Evolutionary conservation across 2,113 vertebrate species (phyloP).

Genomic region (Peromyscus leucopus): DNA sequence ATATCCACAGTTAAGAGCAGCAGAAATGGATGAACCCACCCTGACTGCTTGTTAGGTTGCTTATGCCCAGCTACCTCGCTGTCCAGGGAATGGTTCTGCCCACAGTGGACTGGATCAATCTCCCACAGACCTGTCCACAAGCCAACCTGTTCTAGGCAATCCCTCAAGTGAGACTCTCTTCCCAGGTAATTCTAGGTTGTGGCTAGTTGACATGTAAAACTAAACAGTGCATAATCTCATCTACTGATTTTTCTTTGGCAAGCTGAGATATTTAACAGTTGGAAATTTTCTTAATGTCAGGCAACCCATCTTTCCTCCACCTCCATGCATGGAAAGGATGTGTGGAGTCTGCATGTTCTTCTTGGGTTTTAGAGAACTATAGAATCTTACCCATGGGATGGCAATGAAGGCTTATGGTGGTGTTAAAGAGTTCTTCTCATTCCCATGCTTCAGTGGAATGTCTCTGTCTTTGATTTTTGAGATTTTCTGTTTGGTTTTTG

Average conservation of each 20-base stretch:
- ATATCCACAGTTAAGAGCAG: neutral
- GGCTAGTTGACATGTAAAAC: neutral
- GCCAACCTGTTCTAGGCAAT: neutral
- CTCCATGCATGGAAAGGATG: neutral
- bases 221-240: neutral
- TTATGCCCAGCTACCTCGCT: too few relatives aligned
- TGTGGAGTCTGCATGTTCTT: neutral
- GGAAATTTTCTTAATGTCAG: neutral
- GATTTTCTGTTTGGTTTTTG: neutral
- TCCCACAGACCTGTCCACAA: neutral
- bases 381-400: neutral
- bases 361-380: neutral
- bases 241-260: neutral
- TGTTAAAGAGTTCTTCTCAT: neutral
- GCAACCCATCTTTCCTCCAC: neutral
- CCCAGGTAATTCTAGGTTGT: neutral
- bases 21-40: neutral
- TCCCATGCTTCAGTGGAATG: neutral
- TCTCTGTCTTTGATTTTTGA: neutral
- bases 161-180: neutral
- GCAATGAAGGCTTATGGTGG: neutral
- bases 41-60: neutral
- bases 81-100: neutral
- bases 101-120: neutral
- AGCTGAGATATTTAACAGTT: neutral